A percentile compares a stretch with the other conserved stretches of the same genome.
These are phyloP conservation scores for Edolisoma coerulescens DNA, from an alignment of 2,113 vertebrate species.

Conservation along the genomic window DNA sequence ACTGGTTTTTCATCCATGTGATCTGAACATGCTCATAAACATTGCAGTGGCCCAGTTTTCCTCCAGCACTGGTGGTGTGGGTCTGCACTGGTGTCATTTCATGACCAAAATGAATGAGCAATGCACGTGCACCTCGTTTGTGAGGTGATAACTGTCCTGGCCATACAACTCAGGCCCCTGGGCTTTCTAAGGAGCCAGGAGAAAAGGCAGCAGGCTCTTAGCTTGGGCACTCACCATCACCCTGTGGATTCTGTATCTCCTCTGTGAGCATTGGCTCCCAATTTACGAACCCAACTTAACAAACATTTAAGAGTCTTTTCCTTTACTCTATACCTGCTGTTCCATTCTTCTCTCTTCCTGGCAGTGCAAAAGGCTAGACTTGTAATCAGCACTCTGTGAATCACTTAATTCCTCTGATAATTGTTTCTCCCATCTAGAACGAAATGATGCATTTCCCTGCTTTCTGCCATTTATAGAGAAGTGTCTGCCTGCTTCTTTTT, in stretches of 20 bases:
- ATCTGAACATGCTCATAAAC: not conserved
- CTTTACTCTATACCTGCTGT: not conserved
- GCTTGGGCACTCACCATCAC: not conserved
- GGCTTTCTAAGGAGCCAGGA: not conserved
- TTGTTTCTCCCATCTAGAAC: not conserved
- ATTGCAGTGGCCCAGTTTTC: not conserved
- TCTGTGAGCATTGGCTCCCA: not conserved
- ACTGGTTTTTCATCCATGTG: slow-evolving; percentile 6
- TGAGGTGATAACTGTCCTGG: not conserved
- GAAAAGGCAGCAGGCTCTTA: not conserved
- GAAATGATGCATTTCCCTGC: not conserved
- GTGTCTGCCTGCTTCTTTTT: not conserved
- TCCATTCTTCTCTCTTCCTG: not conserved
- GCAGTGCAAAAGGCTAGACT: not conserved
- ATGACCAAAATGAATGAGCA: not conserved
- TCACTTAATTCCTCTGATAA: not conserved
- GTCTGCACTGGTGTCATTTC: not conserved
- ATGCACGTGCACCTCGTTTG: not conserved
- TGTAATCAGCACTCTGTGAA: not conserved
- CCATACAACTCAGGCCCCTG: not conserved
- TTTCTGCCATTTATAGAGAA: slow-evolving; percentile 35
- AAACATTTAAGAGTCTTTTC: not conserved
- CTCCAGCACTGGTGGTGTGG: not conserved
- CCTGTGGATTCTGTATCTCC: not conserved
- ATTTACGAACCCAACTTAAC: not conserved